Evolutionary conservation across 2,888 invertebrate genomes (phyloP), one percentile per base, ranked within the genome.

Genomic region (Phalera bucephala): DNA sequence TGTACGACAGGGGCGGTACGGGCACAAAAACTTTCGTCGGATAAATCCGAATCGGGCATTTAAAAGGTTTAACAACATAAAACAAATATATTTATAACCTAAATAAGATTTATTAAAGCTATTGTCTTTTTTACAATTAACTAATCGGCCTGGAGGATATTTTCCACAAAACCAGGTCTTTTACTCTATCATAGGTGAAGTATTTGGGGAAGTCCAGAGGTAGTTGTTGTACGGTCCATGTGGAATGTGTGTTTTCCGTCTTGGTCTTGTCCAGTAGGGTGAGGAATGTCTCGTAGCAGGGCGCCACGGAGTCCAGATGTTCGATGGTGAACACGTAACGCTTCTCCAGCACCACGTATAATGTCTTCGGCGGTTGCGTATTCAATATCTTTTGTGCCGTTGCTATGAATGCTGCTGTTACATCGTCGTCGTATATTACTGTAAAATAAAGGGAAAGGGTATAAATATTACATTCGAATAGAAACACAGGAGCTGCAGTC

Each of bases 211-310:
- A 96, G 71, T 95, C 92, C 21, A 93, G 78, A 1, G 92, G 86
- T 30, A 95, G 64, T 62, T 93, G 91, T 64, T 93, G 90, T 13
- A 94, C 82, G 6, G 68, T 83, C 92, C 95, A 92, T 13, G 80
- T 79, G 51, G 77, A 73, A 62, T 74, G 68, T 11, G 77, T 50
- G 40, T 90, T 83, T 26, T 85, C 80, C 34, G 73, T 72, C 58
- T 83, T 82, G 4, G 92, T 79, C 55, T 88, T 85, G 37, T 91
- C 82, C 8, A 94, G 61, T 42, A 93, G 82, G 19, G 91, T 88
- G 0, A 95, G 80, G 81, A 96, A 96, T 84, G 95, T 94, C 65
- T 96, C 96, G 64, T 95, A 97, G 84, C 96, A 96, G 0, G 96
- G 96, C 0, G 97, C 96, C n/a, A 93, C 93, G 0, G 94, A 92